Percentiles rank a stretch among this genome's conserved stretches.
phyloP scores from a whole-genome alignment of 2,113 vertebrate genomes.

The Mustela nigripes region DNA sequence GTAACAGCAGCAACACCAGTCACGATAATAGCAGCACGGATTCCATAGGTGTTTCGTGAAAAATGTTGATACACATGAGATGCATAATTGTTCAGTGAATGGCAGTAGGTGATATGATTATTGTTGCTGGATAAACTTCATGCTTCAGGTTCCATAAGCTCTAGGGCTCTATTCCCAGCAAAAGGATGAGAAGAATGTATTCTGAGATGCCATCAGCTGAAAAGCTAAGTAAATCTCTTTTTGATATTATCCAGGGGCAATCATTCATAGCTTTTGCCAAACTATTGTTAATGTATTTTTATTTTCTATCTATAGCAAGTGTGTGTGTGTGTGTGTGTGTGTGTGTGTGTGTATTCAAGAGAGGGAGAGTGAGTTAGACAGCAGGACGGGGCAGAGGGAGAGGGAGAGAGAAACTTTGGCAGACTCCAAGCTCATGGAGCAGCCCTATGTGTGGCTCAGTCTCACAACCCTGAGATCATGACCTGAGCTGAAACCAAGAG shows the following conservation, averaged over 20 bases:
- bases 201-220: neutral
- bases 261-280: neutral
- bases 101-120: neutral
- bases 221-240: neutral
- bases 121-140: neutral
- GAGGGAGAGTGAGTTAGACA: neutral
- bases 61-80: neutral
- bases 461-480: neutral
- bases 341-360: neutral
- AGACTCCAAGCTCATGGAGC: neutral
- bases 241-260: neutral
- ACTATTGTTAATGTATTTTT: neutral
- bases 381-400: neutral
- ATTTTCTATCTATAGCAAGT: conserved; percentile 16
- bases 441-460: neutral
- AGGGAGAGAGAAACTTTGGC: neutral
- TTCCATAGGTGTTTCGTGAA: neutral
- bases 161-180: neutral
- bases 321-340: too few relatives aligned
- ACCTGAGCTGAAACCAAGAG: neutral
- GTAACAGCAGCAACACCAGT: neutral
- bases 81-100: neutral
- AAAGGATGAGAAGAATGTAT: neutral
- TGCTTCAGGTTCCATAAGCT: neutral
- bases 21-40: neutral